phyloP scores from a whole-genome alignment of 2,888 invertebrate species.

The Yponomeuta evonymella region DNA sequence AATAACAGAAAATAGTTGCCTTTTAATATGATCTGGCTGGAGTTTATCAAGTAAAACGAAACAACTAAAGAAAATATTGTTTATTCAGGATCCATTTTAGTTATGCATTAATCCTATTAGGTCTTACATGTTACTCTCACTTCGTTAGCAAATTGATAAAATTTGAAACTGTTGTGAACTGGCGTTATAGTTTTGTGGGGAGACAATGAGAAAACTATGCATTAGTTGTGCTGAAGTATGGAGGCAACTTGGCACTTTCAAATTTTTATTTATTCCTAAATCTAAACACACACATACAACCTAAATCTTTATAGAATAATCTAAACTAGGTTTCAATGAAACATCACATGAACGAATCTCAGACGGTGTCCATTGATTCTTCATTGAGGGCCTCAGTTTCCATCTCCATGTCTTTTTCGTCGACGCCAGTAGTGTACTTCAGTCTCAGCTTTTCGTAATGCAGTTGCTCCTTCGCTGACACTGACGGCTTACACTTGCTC shows the following conservation, averaged over 20 bases:
- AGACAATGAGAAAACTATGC: not conserved
- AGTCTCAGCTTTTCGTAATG: slow-evolving; percentile 85
- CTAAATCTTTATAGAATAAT: not conserved
- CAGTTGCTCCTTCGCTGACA: slow-evolving; percentile 85
- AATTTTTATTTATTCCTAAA: not conserved
- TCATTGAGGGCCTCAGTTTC: slow-evolving; percentile 69
- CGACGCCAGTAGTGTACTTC: slow-evolving; percentile 77
- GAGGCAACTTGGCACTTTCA: slow-evolving; percentile 14
- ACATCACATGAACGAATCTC: slow-evolving; percentile 41
- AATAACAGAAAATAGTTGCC: no score
- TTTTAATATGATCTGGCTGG: no score
- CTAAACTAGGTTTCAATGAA: slow-evolving; percentile 30
- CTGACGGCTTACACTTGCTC: slow-evolving; percentile 89
- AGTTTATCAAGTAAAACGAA: slow-evolving; percentile 32
- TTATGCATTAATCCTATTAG: not conserved
- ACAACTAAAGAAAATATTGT: slow-evolving; percentile 3
- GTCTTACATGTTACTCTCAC: not conserved
- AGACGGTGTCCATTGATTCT: slow-evolving; percentile 72
- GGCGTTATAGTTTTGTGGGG: not conserved
- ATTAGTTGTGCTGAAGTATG: not conserved
- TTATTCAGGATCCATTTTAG: not conserved
- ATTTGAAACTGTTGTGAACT: not conserved
- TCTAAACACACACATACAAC: slow-evolving; percentile 5
- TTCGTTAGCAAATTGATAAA: not conserved
- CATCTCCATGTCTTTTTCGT: slow-evolving; percentile 73